Evolutionary conservation across 2,888 invertebrate genomes (phyloP), one percentile per base, ranked within the genome.

Genomic region (Acrobasis suavella): DNA sequence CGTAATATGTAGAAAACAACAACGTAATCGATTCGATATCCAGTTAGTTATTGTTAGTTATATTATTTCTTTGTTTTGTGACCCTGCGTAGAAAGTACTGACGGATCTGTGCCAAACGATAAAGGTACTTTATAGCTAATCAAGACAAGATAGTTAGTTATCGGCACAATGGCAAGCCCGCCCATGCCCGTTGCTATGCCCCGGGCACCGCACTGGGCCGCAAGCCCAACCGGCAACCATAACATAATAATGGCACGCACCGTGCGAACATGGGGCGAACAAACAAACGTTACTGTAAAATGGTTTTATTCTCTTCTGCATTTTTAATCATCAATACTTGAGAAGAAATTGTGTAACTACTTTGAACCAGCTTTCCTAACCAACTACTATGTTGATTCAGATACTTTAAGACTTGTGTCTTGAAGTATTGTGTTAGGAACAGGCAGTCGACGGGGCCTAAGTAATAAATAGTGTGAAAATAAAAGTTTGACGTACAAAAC

Each of bases 121-220:
- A 65, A 63, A 67, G 65, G 69, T 64, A 66, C 68, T 60, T 62
- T 64, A 68, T 62, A 70, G 69, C 69, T 71, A 69, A 71, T 70
- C 69, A 70, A 65, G 64, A 63, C 62, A 68, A 65, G 68, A 67
- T 64, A 65, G 62, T 58, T 64, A 65, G 62, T 58, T 60, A 62
- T 54, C 59, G 55, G 59, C 62, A 71, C 69, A 72, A 70, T 70
- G 62, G 66, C 50, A 58, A 62, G 55, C 58, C 64, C 58, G 61
- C 63, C 56, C n/a, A 32, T 52, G 10, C 14, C 14, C n/a, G 46
- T n/a, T 12, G 46, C 56, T 39, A 51, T 52, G 39, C 51, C n/a
- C 17, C 58, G 12, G 58, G 12, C 39, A 17, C 1, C 14, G 12
- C 39, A 17, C 1, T 22, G 14, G 59, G 2, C 38, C 42, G 7